Evolutionary conservation across 2,113 vertebrate genomes (phyloP).

Genomic region (Noctilio leporinus): DNA sequence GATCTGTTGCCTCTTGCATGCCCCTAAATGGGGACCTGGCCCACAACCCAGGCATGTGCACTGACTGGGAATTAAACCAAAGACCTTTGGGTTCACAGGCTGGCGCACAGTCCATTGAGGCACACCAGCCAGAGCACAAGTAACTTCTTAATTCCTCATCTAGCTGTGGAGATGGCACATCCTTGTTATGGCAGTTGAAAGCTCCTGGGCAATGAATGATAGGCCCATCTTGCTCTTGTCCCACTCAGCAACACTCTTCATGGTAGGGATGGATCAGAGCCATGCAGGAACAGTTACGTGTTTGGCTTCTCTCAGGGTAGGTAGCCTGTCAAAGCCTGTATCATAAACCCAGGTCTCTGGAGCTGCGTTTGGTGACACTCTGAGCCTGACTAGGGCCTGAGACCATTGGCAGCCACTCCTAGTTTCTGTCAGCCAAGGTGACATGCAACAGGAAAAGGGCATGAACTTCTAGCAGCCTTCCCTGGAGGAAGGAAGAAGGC

Average conservation of each 20-base stretch:
- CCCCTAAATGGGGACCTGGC: too few species aligned
- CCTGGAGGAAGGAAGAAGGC: not conserved
- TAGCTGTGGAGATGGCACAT: not conserved
- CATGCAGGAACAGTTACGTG: not conserved
- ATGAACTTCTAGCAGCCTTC: not conserved
- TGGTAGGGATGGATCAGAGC: not conserved
- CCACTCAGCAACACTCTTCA: not conserved
- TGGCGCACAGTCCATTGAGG: too few species aligned
- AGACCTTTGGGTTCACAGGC: too few species aligned
- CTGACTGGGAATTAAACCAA: too few species aligned
- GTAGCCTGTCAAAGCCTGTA: not conserved
- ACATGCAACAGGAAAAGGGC: not conserved
- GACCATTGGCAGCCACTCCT: not conserved
- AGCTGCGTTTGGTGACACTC: not conserved
- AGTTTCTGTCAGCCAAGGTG: not conserved
- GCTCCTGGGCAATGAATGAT: rapidly evolving
- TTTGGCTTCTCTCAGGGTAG: not conserved
- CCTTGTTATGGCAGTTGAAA: not conserved
- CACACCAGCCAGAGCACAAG: too few species aligned
- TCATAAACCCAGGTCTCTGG: not conserved
- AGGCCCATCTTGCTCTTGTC: not conserved
- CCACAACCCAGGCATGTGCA: too few species aligned
- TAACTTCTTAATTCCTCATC: too few species aligned
- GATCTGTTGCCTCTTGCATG: too few species aligned
- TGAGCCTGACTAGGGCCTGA: not conserved